phyloP scores from a whole-genome alignment of 2,797 vertebrate genomes.

The Natrix natrix region DNA sequence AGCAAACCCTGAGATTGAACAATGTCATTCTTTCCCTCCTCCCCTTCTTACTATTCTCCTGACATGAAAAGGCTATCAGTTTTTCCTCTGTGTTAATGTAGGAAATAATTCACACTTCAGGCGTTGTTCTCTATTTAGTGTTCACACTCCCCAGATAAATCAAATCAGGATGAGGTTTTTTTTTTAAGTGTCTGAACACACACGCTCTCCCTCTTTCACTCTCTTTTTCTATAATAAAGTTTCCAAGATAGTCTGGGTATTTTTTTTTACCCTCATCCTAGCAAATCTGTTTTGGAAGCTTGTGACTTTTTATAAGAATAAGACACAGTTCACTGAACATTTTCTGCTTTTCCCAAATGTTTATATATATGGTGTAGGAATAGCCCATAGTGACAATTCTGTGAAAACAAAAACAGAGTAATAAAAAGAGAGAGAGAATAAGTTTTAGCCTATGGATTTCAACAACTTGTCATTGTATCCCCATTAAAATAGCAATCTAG shows the following conservation, averaged over 20 bases:
- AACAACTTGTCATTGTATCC: neutral
- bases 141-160: slow-evolving; percentile 77
- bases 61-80: slow-evolving; percentile 81
- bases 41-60: slow-evolving; percentile 61
- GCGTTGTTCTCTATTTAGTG: slow-evolving; percentile 81
- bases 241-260: slow-evolving; percentile 45
- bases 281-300: slow-evolving; percentile 43
- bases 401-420: neutral
- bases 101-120: slow-evolving; percentile 84
- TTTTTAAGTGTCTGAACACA: slow-evolving; percentile 47
- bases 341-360: neutral
- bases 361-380: fast-evolving
- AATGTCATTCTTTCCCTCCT: slow-evolving; percentile 63
- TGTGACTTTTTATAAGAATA: neutral
- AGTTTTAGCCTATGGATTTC: neutral
- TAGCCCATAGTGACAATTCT: neutral
- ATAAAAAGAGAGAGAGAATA: neutral
- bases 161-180: slow-evolving; percentile 58
- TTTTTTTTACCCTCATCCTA: slow-evolving; percentile 32
- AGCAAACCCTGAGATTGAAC: slow-evolving; percentile 67
- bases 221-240: slow-evolving; percentile 51
- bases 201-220: neutral
- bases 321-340: neutral
- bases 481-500: neutral
- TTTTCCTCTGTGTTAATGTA: slow-evolving; percentile 79